Evolutionary conservation across 1,140 invertebrate species (phyloP), one percentile per base, ranked within the genome.

Genomic region (Drosophila tani): DNA sequence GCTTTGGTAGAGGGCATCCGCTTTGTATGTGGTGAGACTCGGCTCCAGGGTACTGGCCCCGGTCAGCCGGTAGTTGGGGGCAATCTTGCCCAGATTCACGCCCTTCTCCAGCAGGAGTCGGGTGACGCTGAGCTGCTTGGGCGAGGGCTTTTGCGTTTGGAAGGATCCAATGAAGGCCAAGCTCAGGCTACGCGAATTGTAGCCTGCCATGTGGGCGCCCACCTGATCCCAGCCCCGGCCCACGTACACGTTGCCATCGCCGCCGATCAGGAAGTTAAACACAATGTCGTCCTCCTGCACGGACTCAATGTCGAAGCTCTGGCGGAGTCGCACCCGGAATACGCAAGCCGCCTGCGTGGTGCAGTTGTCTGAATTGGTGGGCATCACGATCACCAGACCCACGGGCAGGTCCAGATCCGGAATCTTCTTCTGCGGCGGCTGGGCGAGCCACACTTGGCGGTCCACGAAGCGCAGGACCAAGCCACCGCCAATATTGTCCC

Each of bases 241-340:
- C 73, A 95, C 94, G 75, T 96, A 96, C 0, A 94, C 93, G 24
- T 94, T 94, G 0, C 95, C 95, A 91, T 96, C 95, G 50, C 94
- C 95, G 11, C 95, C 95, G 49, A 96, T 94, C 12, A 96, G 80
- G 74, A 96, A 96, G 73, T 93, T 95, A 50, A 94, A 95, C 1
- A 93, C 93, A 14, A 96, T 95, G 69, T 96, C 95, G 47, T 79
- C 84, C 91, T 94, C 94, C n/a, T 91, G 85, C 17, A 91, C 82
- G 73, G 94, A 95, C 69, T 96, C 95, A n/a, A 97, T 96, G 84
- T 97, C 96, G 71, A 94, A 96, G 15, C 94, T 95, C 92, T 97
- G 96, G 21, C 96, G 95, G 3, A 93, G 69, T 40, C 95, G 94
- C 2, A 96, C 95, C 0, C 93, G 92, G 0, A 91, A 84, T 0